Conservation (phyloP, 2,113 vertebrate species). For the Coryphaenoides rupestris region DNA sequence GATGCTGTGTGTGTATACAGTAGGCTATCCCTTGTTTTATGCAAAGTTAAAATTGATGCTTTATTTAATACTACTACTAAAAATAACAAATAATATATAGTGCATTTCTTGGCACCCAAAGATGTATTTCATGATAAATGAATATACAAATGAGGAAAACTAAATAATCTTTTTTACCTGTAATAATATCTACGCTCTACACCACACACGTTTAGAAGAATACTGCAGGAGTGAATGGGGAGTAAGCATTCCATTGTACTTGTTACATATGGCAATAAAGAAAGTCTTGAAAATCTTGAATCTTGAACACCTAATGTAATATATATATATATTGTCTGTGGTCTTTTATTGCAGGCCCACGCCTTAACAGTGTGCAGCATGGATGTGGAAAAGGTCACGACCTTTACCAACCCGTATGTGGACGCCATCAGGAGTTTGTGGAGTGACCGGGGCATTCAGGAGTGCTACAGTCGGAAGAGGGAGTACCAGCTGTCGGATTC, state of each 20-base stretch:
- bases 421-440: conserved; percentile 84
- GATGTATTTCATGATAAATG: too few relatives aligned
- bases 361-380: conserved; percentile 69
- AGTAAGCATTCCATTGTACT: too few relatives aligned
- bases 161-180: conserved; percentile 13
- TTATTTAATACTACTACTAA: too few relatives aligned
- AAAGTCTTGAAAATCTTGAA: too few relatives aligned
- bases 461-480: conserved; percentile 77
- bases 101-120: too few relatives aligned
- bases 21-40: conserved; percentile 39
- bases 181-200: neutral
- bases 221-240: too few relatives aligned
- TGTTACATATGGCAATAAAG: too few relatives aligned
- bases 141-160: too few relatives aligned
- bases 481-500: conserved; percentile 86
- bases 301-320: neutral
- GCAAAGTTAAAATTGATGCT: too few relatives aligned
- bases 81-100: too few relatives aligned
- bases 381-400: conserved; percentile 73
- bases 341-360: conserved; percentile 69
- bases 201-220: too few relatives aligned
- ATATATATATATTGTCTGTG: too few relatives aligned
- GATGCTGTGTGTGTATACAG: conserved; percentile 28
- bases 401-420: conserved; percentile 61
- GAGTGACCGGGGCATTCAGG: conserved; percentile 81